Evolutionary conservation across 2,797 vertebrate species (phyloP).

Genomic region (Ispidina picta): DNA sequence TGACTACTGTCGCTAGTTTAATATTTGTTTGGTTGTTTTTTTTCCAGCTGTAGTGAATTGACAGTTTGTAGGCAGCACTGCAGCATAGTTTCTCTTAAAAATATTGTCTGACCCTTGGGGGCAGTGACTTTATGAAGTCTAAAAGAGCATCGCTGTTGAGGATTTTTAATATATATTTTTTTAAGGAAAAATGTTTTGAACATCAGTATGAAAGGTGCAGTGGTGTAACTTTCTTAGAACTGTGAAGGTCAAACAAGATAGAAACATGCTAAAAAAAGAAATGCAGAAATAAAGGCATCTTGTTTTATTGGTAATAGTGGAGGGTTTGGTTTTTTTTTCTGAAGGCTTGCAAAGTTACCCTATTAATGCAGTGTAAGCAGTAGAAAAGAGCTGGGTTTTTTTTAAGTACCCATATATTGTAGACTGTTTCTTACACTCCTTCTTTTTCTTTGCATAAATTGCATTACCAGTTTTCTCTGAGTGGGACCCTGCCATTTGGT

Average conservation of each 20-base stretch:
- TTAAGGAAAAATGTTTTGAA: not conserved
- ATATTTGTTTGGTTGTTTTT: not conserved
- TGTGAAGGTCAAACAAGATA: not conserved
- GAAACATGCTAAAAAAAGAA: not conserved
- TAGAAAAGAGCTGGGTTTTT: not conserved
- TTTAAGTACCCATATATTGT: not conserved
- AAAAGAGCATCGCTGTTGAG: not conserved
- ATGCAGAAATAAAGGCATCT: not conserved
- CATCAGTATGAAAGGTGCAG: not conserved
- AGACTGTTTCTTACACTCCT: not conserved
- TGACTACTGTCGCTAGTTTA: not conserved
- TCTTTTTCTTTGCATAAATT: not conserved
- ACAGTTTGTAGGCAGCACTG: not conserved
- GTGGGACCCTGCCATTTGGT: not conserved
- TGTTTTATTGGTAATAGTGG: not conserved
- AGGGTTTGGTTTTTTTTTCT: accelerated
- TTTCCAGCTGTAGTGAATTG: not conserved
- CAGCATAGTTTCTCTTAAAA: not conserved
- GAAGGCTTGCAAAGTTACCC: not conserved
- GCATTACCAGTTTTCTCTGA: not conserved
- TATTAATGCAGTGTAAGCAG: not conserved
- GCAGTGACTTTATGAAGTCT: not conserved
- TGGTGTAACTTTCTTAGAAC: not conserved
- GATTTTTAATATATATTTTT: not conserved
- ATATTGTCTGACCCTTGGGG: not conserved